Evolutionary conservation across 2,888 invertebrate species (phyloP).

Genomic region (Nephrotoma guestfalica): DNA sequence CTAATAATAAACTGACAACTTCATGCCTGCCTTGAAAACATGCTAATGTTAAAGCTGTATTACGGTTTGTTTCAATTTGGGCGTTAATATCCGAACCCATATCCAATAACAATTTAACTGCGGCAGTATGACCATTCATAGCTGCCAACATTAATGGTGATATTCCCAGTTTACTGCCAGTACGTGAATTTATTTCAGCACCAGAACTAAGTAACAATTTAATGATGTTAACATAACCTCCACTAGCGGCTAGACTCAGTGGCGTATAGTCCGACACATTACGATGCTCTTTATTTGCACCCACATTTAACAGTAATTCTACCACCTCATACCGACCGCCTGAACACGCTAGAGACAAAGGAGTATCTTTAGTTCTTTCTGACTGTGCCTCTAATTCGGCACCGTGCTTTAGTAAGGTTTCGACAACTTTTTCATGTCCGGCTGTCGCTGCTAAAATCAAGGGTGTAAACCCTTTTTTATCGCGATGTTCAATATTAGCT

Average conservation of each 20-base stretch:
- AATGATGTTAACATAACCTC: slow-evolving; percentile 97
- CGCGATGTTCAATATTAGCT: slow-evolving; percentile 94
- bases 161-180: slow-evolving; percentile 93
- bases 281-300: slow-evolving; percentile 94
- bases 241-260: slow-evolving; percentile 93
- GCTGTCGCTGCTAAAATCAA: slow-evolving; percentile 94
- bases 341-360: slow-evolving; percentile 91
- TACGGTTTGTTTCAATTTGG: slow-evolving; percentile 97
- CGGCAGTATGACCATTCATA: slow-evolving; percentile 96
- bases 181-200: slow-evolving; percentile 96
- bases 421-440: slow-evolving; percentile 79
- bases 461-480: slow-evolving; percentile 98
- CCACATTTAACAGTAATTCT: slow-evolving; percentile 72
- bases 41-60: slow-evolving; percentile 95
- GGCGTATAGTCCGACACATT: slow-evolving; percentile 99
- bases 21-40: slow-evolving; percentile 99
- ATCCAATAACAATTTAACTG: slow-evolving; percentile 86
- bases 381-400: slow-evolving; percentile 99
- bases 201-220: slow-evolving; percentile 83
- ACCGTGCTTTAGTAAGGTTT: slow-evolving; percentile 79
- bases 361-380: slow-evolving; percentile 97
- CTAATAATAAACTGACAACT: slow-evolving; percentile 89
- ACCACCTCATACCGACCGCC: slow-evolving; percentile 95
- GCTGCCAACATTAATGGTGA: slow-evolving; percentile 98
- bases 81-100: slow-evolving; percentile 99